phyloP scores from a whole-genome alignment of 2,113 vertebrate genomes.

The Orientallactaga bullata region DNA sequence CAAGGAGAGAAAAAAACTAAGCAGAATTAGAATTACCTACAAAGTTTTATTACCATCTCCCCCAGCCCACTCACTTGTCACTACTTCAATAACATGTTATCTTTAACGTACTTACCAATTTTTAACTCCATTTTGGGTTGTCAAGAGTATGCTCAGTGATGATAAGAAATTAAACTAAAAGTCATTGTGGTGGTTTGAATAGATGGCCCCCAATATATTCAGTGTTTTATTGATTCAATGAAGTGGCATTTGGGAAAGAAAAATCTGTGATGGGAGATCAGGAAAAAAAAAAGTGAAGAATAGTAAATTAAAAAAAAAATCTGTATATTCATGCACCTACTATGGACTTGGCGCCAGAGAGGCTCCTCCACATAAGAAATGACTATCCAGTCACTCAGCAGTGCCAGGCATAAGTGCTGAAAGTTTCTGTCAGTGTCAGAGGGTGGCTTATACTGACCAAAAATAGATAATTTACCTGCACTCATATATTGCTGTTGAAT shows the following conservation, averaged over 20 bases:
- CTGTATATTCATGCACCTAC: background rate
- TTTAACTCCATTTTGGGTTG: constrained; percentile 36
- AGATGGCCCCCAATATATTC: too few species aligned
- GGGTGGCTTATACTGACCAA: background rate
- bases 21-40: constrained; percentile 17
- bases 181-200: too few species aligned
- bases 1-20: background rate
- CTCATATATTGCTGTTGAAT: background rate
- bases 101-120: background rate
- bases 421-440: background rate
- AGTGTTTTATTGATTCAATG: constrained; percentile 63
- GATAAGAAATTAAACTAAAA: constrained; percentile 63
- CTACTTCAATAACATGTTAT: background rate
- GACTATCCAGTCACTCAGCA: background rate
- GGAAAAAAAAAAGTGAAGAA: background rate
- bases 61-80: constrained; percentile 36
- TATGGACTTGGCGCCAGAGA: background rate
- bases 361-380: fast-evolving
- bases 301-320: background rate
- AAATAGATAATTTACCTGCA: background rate
- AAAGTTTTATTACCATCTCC: background rate
- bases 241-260: constrained; percentile 28
- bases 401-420: background rate
- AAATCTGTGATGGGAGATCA: background rate
- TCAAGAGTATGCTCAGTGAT: background rate